Conservation (phyloP, 2,888 invertebrate species). For the Myopa tessellatipennis region DNA sequence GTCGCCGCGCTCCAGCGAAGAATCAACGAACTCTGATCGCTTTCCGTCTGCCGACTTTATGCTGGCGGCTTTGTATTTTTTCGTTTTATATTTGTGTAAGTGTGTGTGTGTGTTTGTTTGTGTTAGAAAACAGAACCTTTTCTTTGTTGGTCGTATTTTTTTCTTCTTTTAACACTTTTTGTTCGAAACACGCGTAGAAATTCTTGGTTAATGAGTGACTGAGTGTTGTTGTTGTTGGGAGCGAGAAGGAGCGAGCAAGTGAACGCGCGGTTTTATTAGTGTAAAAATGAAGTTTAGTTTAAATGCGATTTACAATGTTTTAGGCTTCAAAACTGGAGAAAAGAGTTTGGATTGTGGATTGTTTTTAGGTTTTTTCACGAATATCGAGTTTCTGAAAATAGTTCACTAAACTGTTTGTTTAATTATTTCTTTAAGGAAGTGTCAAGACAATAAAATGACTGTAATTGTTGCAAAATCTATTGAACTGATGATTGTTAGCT, state of each 20-base stretch:
- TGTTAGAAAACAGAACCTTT: not conserved
- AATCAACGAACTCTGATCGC: slow-evolving; percentile 54
- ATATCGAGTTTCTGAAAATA: not conserved
- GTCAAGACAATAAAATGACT: slow-evolving; percentile 1
- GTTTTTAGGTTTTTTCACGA: not conserved
- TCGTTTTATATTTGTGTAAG: no score
- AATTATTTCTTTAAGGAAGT: no score
- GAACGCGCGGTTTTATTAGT: no score
- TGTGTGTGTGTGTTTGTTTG: slow-evolving; percentile 26
- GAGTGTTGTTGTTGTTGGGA: not conserved
- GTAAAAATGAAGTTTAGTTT: no score
- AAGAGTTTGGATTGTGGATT: not conserved
- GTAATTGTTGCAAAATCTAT: slow-evolving; percentile 1
- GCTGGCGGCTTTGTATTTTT: not conserved
- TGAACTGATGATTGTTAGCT: slow-evolving; percentile 5
- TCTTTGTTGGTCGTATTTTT: not conserved
- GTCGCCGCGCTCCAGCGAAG: slow-evolving; percentile 39
- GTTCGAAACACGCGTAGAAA: slow-evolving; percentile 25
- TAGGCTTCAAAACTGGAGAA: not conserved
- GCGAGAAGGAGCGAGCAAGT: not conserved
- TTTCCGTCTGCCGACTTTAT: not conserved
- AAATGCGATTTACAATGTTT: not conserved
- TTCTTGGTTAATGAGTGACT: slow-evolving; percentile 17
- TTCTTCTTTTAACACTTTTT: not conserved
- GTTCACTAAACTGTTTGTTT: not conserved